Conservation (phyloP, 2,888 invertebrate species). For the Erebia ligea region DNA sequence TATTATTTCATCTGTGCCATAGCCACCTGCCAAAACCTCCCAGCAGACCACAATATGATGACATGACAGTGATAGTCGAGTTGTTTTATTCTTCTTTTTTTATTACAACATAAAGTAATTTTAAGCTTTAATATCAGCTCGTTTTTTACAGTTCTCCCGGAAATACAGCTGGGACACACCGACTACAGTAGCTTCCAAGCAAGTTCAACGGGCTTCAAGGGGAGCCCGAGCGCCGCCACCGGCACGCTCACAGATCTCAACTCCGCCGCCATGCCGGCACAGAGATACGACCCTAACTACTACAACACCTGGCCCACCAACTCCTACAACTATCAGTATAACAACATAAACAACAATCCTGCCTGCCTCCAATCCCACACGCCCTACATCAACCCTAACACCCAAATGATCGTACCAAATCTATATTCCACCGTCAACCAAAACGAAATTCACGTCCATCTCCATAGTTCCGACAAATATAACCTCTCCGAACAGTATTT, state of each 20-base stretch:
- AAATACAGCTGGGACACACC: conserved; percentile 75
- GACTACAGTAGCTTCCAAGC: conserved; percentile 74
- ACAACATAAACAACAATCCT: conserved; percentile 82
- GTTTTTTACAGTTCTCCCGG: conserved; percentile 78
- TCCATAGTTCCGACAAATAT: conserved; percentile 87
- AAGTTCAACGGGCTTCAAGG: conserved; percentile 65
- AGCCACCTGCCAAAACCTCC: too few species aligned
- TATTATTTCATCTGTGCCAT: too few species aligned
- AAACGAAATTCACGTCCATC: conserved; percentile 92
- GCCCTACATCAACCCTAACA: conserved; percentile 84
- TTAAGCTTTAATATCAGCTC: neutral
- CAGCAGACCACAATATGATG: too few species aligned
- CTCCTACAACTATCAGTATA: conserved; percentile 88
- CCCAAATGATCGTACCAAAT: conserved; percentile 90
- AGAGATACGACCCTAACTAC: conserved; percentile 81
- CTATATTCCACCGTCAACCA: conserved; percentile 93
- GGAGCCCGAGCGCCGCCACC: conserved; percentile 65
- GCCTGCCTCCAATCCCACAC: conserved; percentile 81
- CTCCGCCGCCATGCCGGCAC: conserved; percentile 59
- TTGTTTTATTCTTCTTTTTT: too few species aligned
- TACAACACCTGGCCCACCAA: conserved; percentile 85
- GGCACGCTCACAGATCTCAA: conserved; percentile 76
- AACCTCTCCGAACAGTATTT: conserved; percentile 85
- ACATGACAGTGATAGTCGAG: neutral
- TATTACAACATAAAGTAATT: neutral